Percentiles rank a stretch among this genome's conserved stretches.
Conservation (phyloP, 92 coral and sea anemone species). For the Parazoanthus swiftii region DNA sequence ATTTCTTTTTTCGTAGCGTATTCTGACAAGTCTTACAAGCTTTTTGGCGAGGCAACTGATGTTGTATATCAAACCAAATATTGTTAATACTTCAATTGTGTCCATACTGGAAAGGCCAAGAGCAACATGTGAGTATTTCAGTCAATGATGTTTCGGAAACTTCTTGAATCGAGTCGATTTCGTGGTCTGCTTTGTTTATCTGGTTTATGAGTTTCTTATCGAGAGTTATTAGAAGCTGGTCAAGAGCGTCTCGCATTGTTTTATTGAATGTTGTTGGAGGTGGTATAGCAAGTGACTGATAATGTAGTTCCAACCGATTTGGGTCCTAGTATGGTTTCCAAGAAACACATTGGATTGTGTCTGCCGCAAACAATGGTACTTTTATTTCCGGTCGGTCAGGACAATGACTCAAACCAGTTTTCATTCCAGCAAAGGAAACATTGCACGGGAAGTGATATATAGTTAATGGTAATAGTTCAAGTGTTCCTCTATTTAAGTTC, state of each 20-base stretch:
- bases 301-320: not conserved
- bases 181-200: not conserved
- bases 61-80: too few species aligned
- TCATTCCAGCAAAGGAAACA: slow-evolving; percentile 24
- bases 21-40: too few species aligned
- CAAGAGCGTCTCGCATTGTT: slow-evolving; percentile 25
- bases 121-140: not conserved
- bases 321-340: slow-evolving; percentile 25
- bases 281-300: slow-evolving; percentile 2
- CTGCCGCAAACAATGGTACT: slow-evolving; percentile 30
- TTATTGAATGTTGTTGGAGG: slow-evolving; percentile 30
- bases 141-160: not conserved
- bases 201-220: slow-evolving; percentile 14
- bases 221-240: not conserved
- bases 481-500: slow-evolving; percentile 13
- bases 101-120: too few species aligned
- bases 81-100: too few species aligned
- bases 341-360: slow-evolving; percentile 26
- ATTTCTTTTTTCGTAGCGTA: too few species aligned
- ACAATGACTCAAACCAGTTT: slow-evolving; percentile 37
- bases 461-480: slow-evolving; percentile 25
- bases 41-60: too few species aligned
- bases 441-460: slow-evolving; percentile 58
- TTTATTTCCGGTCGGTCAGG: slow-evolving; percentile 29
- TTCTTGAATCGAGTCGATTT: not conserved